Conservation (phyloP, 2,113 vertebrate species). For the Varanus komodoensis region DNA sequence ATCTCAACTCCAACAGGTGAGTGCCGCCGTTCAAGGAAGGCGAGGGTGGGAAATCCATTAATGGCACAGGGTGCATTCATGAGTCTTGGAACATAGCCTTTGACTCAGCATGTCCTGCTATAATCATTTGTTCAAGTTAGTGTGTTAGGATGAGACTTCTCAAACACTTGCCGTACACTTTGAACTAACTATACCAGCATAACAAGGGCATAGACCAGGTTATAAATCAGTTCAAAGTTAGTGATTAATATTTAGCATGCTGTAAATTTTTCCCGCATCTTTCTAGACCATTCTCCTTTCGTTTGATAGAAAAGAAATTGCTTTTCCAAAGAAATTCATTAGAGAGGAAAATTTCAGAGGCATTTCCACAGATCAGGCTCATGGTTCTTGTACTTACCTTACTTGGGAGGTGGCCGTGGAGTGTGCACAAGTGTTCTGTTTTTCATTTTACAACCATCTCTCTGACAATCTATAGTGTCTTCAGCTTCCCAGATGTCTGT, state of each 20-base stretch:
- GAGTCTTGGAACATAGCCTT: not conserved
- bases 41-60: not conserved
- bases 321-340: no score
- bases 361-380: no score
- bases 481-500: no score
- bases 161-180: not conserved
- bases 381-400: no score
- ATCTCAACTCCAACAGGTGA: not conserved
- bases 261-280: no score
- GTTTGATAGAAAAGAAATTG: no score
- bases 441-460: no score
- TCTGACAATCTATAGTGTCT: no score
- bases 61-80: not conserved
- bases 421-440: no score
- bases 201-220: not conserved
- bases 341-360: no score
- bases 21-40: not conserved
- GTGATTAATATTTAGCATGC: not conserved
- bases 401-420: no score
- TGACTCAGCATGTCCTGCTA: not conserved
- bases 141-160: not conserved
- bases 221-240: slow-evolving; percentile 16
- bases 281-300: no score
- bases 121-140: not conserved
- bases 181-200: not conserved